Conservation (phyloP, 2,888 invertebrate genomes). For the Eilema caniola region DNA sequence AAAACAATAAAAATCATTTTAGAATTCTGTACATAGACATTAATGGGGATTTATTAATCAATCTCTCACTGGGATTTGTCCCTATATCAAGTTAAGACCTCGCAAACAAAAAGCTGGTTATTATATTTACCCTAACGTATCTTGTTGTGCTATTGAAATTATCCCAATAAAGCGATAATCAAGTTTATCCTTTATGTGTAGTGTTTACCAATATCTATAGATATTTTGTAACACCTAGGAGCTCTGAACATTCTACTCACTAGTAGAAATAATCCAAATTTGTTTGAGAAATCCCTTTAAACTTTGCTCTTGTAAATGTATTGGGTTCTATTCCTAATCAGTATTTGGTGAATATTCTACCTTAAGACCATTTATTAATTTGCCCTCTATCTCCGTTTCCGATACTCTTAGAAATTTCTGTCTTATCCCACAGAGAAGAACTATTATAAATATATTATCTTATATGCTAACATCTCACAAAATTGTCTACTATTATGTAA, state of each 20-base stretch:
- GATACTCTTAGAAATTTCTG: not conserved
- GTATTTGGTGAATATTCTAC: not conserved
- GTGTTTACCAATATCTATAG: not conserved
- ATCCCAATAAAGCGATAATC: not conserved
- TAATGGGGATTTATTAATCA: not conserved
- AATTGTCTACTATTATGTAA: slow-evolving; percentile 29
- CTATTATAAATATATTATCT: slow-evolving; percentile 32
- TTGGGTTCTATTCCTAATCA: not conserved
- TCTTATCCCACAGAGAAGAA: slow-evolving; percentile 24
- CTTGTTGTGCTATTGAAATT: not conserved
- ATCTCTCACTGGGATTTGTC: not conserved
- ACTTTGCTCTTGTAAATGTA: not conserved
- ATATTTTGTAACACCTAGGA: not conserved
- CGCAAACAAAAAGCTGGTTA: not conserved
- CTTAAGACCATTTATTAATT: not conserved
- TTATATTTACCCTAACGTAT: not conserved
- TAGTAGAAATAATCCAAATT: not conserved
- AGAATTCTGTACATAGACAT: not conserved
- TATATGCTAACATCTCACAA: slow-evolving; percentile 33
- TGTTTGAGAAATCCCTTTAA: not conserved
- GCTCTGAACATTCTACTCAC: not conserved
- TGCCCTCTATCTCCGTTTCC: not conserved
- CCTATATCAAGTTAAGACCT: too few species aligned
- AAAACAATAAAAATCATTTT: not conserved
- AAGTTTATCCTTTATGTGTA: not conserved